Base-by-base conservation (phyloP, 2,888 invertebrate genomes). In the Abrostola tripartita region DNA sequence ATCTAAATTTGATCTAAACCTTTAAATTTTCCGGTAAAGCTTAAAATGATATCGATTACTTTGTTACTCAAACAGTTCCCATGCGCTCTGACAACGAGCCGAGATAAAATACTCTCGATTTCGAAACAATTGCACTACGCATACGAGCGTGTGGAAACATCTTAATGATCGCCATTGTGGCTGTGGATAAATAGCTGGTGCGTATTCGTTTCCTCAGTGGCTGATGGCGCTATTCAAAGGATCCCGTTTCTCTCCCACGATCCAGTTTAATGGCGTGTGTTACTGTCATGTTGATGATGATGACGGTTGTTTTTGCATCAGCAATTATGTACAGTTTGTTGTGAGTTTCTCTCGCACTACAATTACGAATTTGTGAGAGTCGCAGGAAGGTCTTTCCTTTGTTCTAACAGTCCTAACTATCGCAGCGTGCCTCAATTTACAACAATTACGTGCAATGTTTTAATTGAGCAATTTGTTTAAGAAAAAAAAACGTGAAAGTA, bases 181-280 rank as follows among this genome's bases (percentile, higher is more conserved):
- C 56, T 52, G 74, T 64, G 85, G 86, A 85, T 89, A 88, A 89
- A 87, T 89, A 88, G 84, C 79, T 81, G 81, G 83, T 86, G 81
- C 82, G 84, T 86, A 86, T 86, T 82, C 84, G 89, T 92, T 92
- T 92, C 91, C 91, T 90, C 88, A 85, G 84, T 84, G 69, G 84
- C 82, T 83, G 86, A 83, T 85, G 89, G 83, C 82, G 85, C 85
- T 86, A 89, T 91, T 89, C 85, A 89, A 84, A 84, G 88, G 85
- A 85, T 92, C 90, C 92, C 92, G 92, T 93, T 92, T 91, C 90
- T 87, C 90, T 94, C 94, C 92, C 94, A 94, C 94, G 94, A 90
- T 91, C 92, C 88, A 93, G 86, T 92, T 94, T 81, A 83, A 77
- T 85, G 88, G 88, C 90, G 91, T 92, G 90, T 92, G 88, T 88